Base-by-base conservation (phyloP, 2,113 vertebrate genomes). In the Neogobius melanostomus region DNA sequence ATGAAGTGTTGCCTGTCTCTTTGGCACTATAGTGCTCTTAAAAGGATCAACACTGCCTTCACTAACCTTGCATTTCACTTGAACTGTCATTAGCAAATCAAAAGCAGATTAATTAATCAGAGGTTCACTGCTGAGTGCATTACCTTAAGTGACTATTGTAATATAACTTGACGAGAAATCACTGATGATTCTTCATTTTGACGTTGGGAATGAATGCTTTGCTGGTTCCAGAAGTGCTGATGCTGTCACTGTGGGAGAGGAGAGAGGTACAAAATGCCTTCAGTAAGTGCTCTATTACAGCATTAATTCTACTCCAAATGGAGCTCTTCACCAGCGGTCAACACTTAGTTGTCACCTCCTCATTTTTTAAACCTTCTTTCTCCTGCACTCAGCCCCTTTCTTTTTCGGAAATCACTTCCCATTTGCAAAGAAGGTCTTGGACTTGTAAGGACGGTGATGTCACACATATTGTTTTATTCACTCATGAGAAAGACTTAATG, bases 91-190 rank as follows among this genome's bases (percentile, higher is more conserved):
- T 90, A 91, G 83, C 84, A 66, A 87, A 89, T 90, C 87, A 91
- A 90, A 90, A 84, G 84, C 57, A 86, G 84, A 90, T 91, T 89
- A 91, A 92, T 91, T 89, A 90, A 91, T 88, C 64, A 74, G 77
- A 79, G 71, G 79, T 74, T 80, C 82, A 74, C 21, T 5, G 75
- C 48, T 74, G 77, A 66, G 72, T 76, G 81, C 82, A 91, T 90
- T 91, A 88, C 81, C 83, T 81, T 80, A 90, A 91, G 87, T 88
- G 83, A 90, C 80, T 85, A 87, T 87, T 90, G 89, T 88, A 88
- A 89, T 90, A 84, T 90, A 91, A 88, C 81, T 84, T 82, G 51
- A 61, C 79, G 85, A 88, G 82, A 85, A 90, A 91, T 89, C 78
- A 80, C 84, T 74, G 60, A 14, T 66, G 74, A 82, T 85, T 88